Evolutionary conservation across 2,113 vertebrate genomes (phyloP).

Genomic region (Silurus meridionalis): DNA sequence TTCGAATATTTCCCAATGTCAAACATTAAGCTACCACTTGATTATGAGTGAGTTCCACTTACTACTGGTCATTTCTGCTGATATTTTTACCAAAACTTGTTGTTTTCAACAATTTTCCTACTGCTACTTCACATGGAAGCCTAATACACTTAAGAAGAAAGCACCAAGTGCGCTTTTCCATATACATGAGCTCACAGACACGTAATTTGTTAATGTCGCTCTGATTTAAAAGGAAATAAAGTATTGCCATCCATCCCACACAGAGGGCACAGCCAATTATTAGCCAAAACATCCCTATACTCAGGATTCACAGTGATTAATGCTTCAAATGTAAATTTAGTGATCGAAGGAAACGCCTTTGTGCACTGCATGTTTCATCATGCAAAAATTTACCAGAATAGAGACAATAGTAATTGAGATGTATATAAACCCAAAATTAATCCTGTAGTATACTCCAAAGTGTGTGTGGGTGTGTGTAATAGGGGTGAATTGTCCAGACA

Average conservation of each 20-base stretch:
- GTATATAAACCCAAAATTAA: background rate
- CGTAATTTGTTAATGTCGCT: background rate
- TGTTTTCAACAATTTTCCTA: background rate
- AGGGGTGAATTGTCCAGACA: too few species aligned
- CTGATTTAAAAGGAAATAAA: slow-evolving; percentile 13
- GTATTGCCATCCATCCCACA: slow-evolving; percentile 11
- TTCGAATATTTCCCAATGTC: background rate
- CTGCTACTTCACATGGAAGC: background rate
- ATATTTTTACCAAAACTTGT: background rate
- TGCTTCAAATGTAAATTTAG: background rate
- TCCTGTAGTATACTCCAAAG: background rate
- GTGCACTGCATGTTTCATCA: background rate
- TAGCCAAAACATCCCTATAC: slow-evolving; percentile 5
- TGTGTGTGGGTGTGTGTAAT: background rate
- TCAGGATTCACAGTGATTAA: background rate
- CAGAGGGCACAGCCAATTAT: background rate
- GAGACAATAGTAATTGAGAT: background rate
- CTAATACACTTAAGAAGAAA: background rate
- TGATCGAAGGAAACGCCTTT: background rate
- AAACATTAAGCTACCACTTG: background rate
- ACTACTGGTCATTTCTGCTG: background rate
- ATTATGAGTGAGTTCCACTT: background rate
- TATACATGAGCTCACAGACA: background rate
- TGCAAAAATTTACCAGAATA: background rate
- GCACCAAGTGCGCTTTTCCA: background rate